Conservation (phyloP, 2,113 vertebrate species). For the Hucho hucho region DNA sequence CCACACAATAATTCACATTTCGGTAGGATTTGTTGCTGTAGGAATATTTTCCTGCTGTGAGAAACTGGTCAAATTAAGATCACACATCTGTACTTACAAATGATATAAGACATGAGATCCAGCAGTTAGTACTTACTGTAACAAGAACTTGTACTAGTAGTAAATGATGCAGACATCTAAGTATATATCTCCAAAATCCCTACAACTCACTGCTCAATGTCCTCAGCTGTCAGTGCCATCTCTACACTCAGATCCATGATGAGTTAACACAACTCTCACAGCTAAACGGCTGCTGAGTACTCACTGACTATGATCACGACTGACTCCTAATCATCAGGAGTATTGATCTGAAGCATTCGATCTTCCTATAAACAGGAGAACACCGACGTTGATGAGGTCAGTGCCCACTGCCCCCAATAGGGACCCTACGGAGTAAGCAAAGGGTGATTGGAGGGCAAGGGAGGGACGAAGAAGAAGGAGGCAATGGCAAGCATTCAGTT, state of each 20-base stretch:
- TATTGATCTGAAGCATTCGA: background rate
- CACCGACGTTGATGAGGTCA: background rate
- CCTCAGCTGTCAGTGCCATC: background rate
- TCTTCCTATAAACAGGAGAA: background rate
- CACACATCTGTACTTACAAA: too few relatives aligned
- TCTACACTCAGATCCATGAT: background rate
- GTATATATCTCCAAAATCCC: background rate
- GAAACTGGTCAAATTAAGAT: too few relatives aligned
- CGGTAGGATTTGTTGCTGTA: too few relatives aligned
- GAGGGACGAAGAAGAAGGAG: background rate
- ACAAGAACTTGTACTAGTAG: background rate
- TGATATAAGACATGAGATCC: too few relatives aligned
- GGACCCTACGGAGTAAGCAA: too few relatives aligned
- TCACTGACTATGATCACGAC: background rate
- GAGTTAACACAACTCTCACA: background rate
- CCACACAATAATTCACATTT: too few relatives aligned
- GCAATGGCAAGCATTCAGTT: background rate
- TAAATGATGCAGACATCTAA: constrained; percentile 15
- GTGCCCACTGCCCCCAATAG: too few relatives aligned
- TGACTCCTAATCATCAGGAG: background rate
- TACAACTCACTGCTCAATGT: background rate
- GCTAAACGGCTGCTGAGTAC: background rate
- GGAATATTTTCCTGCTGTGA: too few relatives aligned
- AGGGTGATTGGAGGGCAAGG: background rate
- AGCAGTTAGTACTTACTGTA: too few relatives aligned